phyloP scores from a whole-genome alignment of 2,797 vertebrate species.

The Sphenodon punctatus region DNA sequence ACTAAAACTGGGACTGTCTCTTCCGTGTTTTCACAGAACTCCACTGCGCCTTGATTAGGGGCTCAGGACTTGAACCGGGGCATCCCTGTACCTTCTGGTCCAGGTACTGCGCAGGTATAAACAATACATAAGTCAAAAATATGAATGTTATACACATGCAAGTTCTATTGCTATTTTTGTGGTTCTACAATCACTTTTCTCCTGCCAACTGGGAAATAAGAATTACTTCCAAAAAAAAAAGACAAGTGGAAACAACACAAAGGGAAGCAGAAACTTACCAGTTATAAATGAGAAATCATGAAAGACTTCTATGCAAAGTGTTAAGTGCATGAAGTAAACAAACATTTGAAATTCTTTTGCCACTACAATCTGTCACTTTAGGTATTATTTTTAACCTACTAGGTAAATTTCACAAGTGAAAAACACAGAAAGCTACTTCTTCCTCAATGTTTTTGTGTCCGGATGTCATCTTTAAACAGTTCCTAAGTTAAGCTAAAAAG shows the following conservation, averaged over 20 bases:
- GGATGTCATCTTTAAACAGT: not conserved
- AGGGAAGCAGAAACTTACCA: not conserved
- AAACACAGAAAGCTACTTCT: not conserved
- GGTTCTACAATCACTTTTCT: not conserved
- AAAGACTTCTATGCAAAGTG: not conserved
- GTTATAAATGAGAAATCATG: not conserved
- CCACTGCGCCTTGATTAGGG: too few relatives aligned
- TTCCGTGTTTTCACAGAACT: not conserved
- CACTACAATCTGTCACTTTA: not conserved
- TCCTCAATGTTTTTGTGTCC: not conserved
- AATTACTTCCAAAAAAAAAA: not conserved
- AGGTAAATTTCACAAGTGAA: too few relatives aligned
- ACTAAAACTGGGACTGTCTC: not conserved
- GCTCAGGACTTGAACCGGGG: too few relatives aligned
- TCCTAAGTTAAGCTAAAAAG: not conserved
- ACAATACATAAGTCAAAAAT: too few relatives aligned
- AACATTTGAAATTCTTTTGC: not conserved
- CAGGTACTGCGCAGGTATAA: too few relatives aligned
- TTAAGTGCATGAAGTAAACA: not conserved
- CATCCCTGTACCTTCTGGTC: too few relatives aligned
- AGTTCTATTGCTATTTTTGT: too few relatives aligned
- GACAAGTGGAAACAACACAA: not conserved
- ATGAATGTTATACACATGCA: too few relatives aligned
- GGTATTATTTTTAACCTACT: fast-evolving
- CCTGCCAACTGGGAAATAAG: too few relatives aligned